A percentile compares a stretch with the other conserved stretches of the same genome.
phyloP scores from a whole-genome alignment of 2,888 invertebrate genomes.

The Schrankia costaestrigalis region DNA sequence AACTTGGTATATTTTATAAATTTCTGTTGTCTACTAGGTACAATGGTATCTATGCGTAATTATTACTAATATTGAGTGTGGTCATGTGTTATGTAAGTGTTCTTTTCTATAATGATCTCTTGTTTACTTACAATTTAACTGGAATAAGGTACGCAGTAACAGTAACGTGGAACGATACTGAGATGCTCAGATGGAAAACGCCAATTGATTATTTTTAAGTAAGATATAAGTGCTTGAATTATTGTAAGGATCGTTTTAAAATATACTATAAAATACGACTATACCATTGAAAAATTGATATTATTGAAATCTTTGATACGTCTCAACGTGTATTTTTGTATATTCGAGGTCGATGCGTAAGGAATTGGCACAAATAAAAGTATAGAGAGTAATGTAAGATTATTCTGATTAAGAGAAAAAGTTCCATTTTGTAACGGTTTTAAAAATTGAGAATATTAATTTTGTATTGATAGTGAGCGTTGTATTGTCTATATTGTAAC shows the following conservation, averaged over 20 bases:
- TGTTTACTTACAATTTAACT: conserved; percentile 76
- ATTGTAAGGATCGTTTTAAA: conserved; percentile 59
- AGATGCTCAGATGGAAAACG: conserved; percentile 71
- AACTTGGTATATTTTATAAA: conserved; percentile 47
- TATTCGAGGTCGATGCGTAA: conserved; percentile 67
- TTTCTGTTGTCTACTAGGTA: conserved; percentile 50
- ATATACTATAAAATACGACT: conserved; percentile 53
- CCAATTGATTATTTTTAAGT: conserved; percentile 69
- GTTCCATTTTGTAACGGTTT: conserved; percentile 70
- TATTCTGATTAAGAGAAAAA: conserved; percentile 61
- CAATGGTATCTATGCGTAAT: conserved; percentile 48
- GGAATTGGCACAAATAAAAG: conserved; percentile 71
- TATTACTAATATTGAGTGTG: conserved; percentile 62
- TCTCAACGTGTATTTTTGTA: conserved; percentile 76
- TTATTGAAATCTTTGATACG: conserved; percentile 63
- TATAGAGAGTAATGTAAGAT: conserved; percentile 49
- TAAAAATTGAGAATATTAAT: conserved; percentile 64
- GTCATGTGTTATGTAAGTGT: conserved; percentile 55
- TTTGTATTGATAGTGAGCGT: conserved; percentile 72
- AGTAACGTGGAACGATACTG: conserved; percentile 37
- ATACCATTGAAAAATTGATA: conserved; percentile 65
- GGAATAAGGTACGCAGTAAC: conserved; percentile 56
- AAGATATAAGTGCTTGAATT: conserved; percentile 67
- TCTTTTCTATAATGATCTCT: conserved; percentile 66
- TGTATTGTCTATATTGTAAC: conserved; percentile 75